Evolutionary conservation across 2,113 vertebrate genomes (phyloP).

Genomic region (Tachysurus vachellii): DNA sequence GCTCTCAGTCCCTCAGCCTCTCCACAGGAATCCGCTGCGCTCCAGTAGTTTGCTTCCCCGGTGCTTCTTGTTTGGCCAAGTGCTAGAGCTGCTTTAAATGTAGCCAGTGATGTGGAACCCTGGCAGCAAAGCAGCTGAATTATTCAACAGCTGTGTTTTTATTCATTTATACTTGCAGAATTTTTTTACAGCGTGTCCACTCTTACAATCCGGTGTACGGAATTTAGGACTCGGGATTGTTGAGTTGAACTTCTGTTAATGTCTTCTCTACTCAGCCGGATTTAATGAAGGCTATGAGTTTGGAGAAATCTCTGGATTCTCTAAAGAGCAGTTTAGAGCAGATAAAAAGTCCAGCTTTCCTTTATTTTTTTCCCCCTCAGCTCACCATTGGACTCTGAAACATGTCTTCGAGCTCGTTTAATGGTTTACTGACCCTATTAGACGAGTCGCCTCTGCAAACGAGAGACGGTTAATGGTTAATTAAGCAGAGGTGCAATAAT

Average conservation of each 20-base stretch:
- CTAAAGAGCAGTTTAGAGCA: constrained; percentile 19
- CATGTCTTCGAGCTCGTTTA: constrained; percentile 15
- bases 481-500: constrained; percentile 29
- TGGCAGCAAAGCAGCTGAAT: constrained; percentile 69
- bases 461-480: constrained; percentile 29
- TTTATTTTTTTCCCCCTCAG: not conserved
- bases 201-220: constrained; percentile 5
- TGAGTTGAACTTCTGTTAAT: not conserved
- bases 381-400: constrained; percentile 6
- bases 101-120: constrained; percentile 68
- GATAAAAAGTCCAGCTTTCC: not conserved
- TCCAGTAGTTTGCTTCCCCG: constrained; percentile 30
- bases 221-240: constrained; percentile 34
- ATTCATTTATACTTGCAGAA: constrained; percentile 51
- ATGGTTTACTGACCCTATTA: constrained; percentile 33
- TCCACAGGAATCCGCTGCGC: constrained; percentile 7
- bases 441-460: constrained; percentile 28
- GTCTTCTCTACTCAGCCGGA: constrained; percentile 59
- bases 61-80: constrained; percentile 63
- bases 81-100: constrained; percentile 59
- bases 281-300: constrained; percentile 61
- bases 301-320: constrained; percentile 57
- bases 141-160: constrained; percentile 64
- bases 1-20: not conserved
- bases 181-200: constrained; percentile 37